A percentile compares a stretch with the other conserved stretches of the same genome.
Evolutionary conservation across 2,888 invertebrate species (phyloP).

Genomic region (Esperia sulphurella): DNA sequence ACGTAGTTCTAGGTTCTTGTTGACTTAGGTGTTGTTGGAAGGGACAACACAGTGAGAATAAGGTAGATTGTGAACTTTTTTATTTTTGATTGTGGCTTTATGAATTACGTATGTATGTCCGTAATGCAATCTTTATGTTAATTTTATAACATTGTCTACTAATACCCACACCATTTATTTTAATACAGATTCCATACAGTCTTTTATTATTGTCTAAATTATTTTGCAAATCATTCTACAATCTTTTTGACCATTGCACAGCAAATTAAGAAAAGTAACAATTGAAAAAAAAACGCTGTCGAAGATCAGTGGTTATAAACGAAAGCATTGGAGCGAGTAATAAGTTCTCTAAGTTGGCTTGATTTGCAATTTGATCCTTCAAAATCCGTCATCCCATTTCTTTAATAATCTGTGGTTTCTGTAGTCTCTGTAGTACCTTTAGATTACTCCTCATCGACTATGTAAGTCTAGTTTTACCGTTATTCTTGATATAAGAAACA

Average conservation of each 20-base stretch:
- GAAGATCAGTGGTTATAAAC: constrained; percentile 29
- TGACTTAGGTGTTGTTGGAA: not conserved
- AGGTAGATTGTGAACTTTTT: not conserved
- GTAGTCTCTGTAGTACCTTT: too few relatives aligned
- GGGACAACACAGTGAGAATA: not conserved
- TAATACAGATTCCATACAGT: not conserved
- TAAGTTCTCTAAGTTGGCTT: constrained; percentile 46
- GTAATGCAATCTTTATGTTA: too few relatives aligned
- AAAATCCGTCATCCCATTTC: constrained; percentile 20
- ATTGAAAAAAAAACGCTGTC: constrained; percentile 30
- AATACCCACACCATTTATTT: not conserved
- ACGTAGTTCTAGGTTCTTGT: constrained; percentile 13
- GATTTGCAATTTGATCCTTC: constrained; percentile 38
- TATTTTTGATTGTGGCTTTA: not conserved
- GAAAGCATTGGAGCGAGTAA: constrained; percentile 55
- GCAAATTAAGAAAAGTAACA: constrained; percentile 2
- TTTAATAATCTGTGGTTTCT: not conserved
- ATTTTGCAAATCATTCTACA: not conserved
- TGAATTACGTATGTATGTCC: too few relatives aligned
- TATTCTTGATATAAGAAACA: not conserved
- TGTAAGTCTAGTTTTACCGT: not conserved
- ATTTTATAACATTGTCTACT: too few relatives aligned
- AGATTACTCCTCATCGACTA: too few relatives aligned
- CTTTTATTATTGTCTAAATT: not conserved
- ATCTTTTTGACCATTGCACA: not conserved